phyloP scores from a whole-genome alignment of 2,113 vertebrate species.

The Gallinago paraguaiae region DNA sequence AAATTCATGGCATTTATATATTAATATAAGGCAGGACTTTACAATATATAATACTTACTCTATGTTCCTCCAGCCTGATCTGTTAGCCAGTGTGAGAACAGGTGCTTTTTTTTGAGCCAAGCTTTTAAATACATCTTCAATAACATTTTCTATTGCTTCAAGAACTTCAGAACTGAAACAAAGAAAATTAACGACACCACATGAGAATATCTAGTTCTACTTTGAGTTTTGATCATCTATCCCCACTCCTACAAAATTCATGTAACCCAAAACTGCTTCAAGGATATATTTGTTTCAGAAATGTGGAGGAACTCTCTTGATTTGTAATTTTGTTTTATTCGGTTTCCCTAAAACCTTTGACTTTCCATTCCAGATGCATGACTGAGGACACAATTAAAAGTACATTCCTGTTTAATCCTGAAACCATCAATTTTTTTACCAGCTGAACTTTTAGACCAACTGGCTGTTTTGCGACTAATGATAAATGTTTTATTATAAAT shows the following conservation, averaged over 20 bases:
- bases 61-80: constrained; percentile 85
- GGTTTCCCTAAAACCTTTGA: background rate
- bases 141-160: constrained; percentile 84
- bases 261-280: background rate
- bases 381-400: constrained; percentile 14
- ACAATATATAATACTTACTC: constrained; percentile 72
- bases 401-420: constrained; percentile 20
- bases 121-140: constrained; percentile 77
- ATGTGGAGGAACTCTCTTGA: background rate
- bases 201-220: background rate
- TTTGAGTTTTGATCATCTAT: background rate
- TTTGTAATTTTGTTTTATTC: constrained; percentile 8
- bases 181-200: background rate
- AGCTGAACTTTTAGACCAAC: constrained; percentile 51
- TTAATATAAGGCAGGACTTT: background rate
- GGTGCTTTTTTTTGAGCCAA: constrained; percentile 84
- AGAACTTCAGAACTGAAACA: constrained; percentile 84
- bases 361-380: background rate
- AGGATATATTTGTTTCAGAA: background rate
- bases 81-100: constrained; percentile 78
- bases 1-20: background rate
- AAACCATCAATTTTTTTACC: constrained; percentile 18
- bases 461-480: constrained; percentile 39
- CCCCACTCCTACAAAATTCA: background rate
- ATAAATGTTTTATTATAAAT: constrained; percentile 70